Conservation (phyloP, 2,797 vertebrate genomes). For the Thunnus albacares region DNA sequence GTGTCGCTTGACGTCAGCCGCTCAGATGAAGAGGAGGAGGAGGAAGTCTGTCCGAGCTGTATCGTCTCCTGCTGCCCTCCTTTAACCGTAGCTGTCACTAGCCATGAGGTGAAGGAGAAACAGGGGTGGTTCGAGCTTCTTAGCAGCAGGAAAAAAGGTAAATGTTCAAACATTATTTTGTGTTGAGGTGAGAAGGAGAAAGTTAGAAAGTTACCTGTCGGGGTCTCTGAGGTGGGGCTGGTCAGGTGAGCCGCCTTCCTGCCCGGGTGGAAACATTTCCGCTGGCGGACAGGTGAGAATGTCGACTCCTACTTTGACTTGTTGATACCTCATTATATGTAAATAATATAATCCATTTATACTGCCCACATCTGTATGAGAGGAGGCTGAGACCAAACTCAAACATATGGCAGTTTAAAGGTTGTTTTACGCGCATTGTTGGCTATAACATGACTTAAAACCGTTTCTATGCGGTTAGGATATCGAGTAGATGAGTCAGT, state of each 20-base stretch:
- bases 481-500: too few species aligned
- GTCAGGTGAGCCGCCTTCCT: constrained; percentile 39
- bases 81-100: fast-evolving
- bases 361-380: background rate
- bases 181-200: background rate
- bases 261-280: background rate
- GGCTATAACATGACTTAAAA: too few species aligned
- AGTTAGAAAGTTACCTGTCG: constrained; percentile 8
- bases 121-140: background rate
- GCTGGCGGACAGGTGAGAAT: constrained; percentile 15
- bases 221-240: constrained; percentile 21
- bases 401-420: background rate
- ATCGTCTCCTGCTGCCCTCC: too few species aligned
- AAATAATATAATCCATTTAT: background rate
- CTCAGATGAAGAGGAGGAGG: background rate
- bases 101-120: constrained; percentile 13
- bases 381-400: background rate
- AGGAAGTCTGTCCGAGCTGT: constrained; percentile 37
- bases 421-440: background rate
- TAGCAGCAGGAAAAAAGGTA: constrained; percentile 16
- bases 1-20: background rate
- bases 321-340: background rate
- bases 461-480: fast-evolving
- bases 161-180: fast-evolving
- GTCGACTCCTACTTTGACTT: background rate